Conservation (phyloP, 1,140 invertebrate genomes). For the Pemphigus obesinymphae region DNA sequence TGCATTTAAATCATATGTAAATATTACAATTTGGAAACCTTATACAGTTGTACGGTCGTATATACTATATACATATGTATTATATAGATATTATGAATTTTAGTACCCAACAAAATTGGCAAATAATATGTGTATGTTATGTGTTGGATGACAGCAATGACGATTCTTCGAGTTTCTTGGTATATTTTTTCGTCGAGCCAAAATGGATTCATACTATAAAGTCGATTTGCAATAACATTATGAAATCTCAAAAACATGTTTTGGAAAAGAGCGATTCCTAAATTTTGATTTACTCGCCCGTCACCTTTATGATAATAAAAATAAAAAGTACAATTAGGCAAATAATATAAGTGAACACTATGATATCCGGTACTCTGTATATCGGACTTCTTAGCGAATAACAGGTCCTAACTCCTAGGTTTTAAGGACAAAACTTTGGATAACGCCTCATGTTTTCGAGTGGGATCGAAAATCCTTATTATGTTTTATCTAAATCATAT, state of each 20-base stretch:
- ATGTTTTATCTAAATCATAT: too few relatives aligned
- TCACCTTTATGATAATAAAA: too few relatives aligned
- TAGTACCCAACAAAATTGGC: slow-evolving; percentile 67
- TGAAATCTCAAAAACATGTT: slow-evolving; percentile 84
- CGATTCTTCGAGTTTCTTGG: slow-evolving; percentile 75
- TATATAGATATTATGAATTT: background rate
- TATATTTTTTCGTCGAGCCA: slow-evolving; percentile 77
- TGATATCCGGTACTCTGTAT: too few relatives aligned
- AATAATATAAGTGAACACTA: too few relatives aligned
- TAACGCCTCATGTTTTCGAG: too few relatives aligned
- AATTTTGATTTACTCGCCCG: slow-evolving; percentile 62
- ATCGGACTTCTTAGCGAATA: too few relatives aligned
- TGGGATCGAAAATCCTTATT: too few relatives aligned
- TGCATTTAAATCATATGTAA: background rate
- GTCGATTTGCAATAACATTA: slow-evolving; percentile 69
- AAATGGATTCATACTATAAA: slow-evolving; percentile 59
- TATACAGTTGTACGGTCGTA: too few relatives aligned
- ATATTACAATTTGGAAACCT: background rate
- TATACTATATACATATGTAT: too few relatives aligned
- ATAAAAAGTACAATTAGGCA: background rate
- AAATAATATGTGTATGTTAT: slow-evolving; percentile 86
- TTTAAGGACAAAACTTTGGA: too few relatives aligned
- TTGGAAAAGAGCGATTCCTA: slow-evolving; percentile 74
- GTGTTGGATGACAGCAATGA: slow-evolving; percentile 81
- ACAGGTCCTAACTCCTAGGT: too few relatives aligned